Base-by-base conservation (phyloP, 2,888 invertebrate genomes). In the Trissonchulus latispiculum region DNA sequence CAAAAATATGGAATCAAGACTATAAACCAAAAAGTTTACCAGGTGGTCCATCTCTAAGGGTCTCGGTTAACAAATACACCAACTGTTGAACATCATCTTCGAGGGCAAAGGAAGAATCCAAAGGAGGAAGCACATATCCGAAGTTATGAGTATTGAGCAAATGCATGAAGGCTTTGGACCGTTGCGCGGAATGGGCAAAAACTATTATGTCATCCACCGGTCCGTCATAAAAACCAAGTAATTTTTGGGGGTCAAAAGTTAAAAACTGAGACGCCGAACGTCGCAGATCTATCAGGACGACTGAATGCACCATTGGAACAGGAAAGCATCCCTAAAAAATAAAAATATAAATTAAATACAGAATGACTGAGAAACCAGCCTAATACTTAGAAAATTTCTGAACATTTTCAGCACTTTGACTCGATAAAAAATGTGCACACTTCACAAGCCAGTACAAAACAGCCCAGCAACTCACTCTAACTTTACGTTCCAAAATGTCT, bases 231-330 rank as follows among this genome's bases (percentile, higher is more conserved):
- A 77, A 79, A 36, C 75, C 76, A 33, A 76, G 75, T 8, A 81
- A 67, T 74, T 81, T 89, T 1, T 86, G 83, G 0, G 89, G 87
- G 75, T 89, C 86, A 80, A 93, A 97, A 0, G 93, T 91, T 3
- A 97, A 85, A 23, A 81, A 78, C 74, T 90, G 88, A 0, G 90
- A 87, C 0, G 83, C 82, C 0, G 81, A 79, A 73, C 85, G 84
- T 29, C 88, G 87, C 73, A 97, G 84, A 82, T 92, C 87, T 48
- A 96, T 87, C 61, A 97, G 85, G 23, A 95, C 89, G 2, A 92
- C 91, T 0, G 91, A 90, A 82, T 95, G 95, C 1, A 95, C 88
- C 93, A 95, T 92, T 0, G 95, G 93, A 0, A 96, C 95, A 1
- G 85, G 80, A 81, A 90, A 91, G 80, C 91, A 91, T 0, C 94